Evolutionary conservation across 2,888 invertebrate genomes (phyloP).

Genomic region (Nowickia ferox): DNA sequence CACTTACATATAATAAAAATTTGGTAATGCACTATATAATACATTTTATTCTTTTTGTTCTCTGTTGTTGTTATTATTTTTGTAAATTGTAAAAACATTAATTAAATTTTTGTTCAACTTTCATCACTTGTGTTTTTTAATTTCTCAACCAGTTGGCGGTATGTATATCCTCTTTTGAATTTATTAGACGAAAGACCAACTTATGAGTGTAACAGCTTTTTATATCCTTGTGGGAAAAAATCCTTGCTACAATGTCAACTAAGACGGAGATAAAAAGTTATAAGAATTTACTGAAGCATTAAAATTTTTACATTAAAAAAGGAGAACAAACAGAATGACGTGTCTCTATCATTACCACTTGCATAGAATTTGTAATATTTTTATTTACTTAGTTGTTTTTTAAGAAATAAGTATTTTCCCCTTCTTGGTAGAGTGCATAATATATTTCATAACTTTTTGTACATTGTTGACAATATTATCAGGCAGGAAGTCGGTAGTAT

Average conservation of each 20-base stretch:
- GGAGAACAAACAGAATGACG: constrained; percentile 18
- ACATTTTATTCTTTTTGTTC: constrained; percentile 74
- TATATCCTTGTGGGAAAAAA: constrained; percentile 56
- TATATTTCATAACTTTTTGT: neutral
- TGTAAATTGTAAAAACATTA: constrained; percentile 56
- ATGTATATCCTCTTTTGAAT: constrained; percentile 1
- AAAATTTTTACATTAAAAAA: constrained; percentile 58
- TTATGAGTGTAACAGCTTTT: constrained; percentile 53
- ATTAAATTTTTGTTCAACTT: neutral
- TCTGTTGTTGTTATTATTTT: constrained; percentile 21
- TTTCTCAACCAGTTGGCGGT: neutral
- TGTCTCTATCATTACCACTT: constrained; percentile 66
- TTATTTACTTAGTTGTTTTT: neutral
- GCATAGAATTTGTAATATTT: constrained; percentile 68
- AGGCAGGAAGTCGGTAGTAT: too few relatives aligned
- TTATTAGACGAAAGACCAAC: constrained; percentile 51
- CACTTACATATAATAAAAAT: constrained; percentile 77
- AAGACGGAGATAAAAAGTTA: constrained; percentile 48
- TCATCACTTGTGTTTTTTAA: neutral
- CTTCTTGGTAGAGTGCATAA: neutral
- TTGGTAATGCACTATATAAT: constrained; percentile 74
- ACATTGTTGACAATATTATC: too few relatives aligned
- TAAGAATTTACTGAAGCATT: constrained; percentile 65
- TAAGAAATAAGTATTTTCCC: neutral
- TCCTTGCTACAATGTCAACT: constrained; percentile 1